Base-by-base conservation (phyloP, 2,888 invertebrate species). In the Mythimna pallens region DNA sequence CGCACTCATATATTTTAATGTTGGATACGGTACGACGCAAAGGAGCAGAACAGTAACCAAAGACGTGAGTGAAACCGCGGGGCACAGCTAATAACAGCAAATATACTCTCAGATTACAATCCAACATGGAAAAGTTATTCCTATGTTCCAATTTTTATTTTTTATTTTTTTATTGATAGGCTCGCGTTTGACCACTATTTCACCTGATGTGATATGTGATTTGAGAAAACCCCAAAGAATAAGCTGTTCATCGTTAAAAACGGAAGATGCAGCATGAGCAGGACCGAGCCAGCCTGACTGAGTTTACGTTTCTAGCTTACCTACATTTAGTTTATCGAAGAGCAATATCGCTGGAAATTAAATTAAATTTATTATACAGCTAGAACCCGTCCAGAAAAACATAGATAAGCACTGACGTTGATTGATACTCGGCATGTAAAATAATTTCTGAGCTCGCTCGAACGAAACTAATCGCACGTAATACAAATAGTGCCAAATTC, bases 341-440 rank as follows among this genome's bases (percentile, higher is more conserved):
- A 66, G 47, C 25, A 50, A 73, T 20, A 14, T 25, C 34, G 64
- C 17, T 69, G 22, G 30, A 67, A 64, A 61, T 43, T 34, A 64
- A 58, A 61, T 17, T 62, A 3, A 52, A 57, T 74, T 68, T 64
- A 57, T 22, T 43, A 57, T 14, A 62, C 22, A 58, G 34, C 25
- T 54, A 54, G 14, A 73, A 50, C 7, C 50, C 40, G 14, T 20
- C 30, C 30, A 55, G 70, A 62, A 55, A 61, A 70, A 70, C 59
- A 72, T 62, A 50, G 43, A 83, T 71, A 69, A 59, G 59, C 14
- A 61, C 8, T 59, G 84, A 78, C 69, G 55, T 76, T 79, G 80
- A 85, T 79, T 74, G 77, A 81, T 81, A 50, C 47, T 58, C 34
- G 22, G 50, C n/a, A 61, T 67, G 59, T 61, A 55, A 65, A 77